Evolutionary conservation across 2,113 vertebrate species (phyloP).

Genomic region (Proteles cristata): DNA sequence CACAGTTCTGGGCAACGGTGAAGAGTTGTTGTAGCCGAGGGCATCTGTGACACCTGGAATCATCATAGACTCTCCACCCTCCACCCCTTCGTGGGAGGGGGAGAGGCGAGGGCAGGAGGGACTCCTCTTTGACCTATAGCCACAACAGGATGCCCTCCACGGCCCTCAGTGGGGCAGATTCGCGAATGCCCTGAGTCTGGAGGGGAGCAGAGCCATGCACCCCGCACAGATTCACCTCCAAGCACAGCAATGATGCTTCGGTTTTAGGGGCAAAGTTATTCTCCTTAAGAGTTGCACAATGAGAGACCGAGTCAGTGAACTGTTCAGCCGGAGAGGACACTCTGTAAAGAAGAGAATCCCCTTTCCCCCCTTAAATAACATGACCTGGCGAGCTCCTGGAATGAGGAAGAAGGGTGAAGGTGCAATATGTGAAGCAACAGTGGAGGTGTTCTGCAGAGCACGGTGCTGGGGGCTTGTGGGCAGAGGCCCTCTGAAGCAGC

Average conservation of each 20-base stretch:
- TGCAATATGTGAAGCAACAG: too few species aligned
- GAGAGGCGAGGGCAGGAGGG: neutral
- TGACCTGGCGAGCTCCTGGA: neutral
- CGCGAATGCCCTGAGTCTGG: neutral
- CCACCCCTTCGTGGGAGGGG: neutral
- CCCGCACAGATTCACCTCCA: too few species aligned
- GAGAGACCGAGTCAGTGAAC: neutral
- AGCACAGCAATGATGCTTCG: neutral
- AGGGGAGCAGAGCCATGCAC: neutral
- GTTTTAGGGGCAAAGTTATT: neutral
- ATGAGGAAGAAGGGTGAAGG: neutral
- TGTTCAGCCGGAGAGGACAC: neutral
- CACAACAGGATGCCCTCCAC: neutral
- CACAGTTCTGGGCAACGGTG: neutral
- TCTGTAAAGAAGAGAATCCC: neutral
- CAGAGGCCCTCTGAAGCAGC: neutral
- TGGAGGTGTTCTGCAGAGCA: neutral
- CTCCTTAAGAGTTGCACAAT: neutral
- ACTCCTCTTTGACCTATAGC: neutral
- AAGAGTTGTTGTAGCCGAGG: neutral
- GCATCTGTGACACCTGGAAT: neutral
- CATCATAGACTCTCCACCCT: neutral
- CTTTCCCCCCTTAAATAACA: neutral
- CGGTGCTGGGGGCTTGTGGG: rapidly evolving
- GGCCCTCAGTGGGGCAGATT: neutral